A percentile compares a stretch with the other conserved stretches of the same genome.
Evolutionary conservation across 2,888 invertebrate species (phyloP).

Genomic region (Pristionchus japonicus): DNA sequence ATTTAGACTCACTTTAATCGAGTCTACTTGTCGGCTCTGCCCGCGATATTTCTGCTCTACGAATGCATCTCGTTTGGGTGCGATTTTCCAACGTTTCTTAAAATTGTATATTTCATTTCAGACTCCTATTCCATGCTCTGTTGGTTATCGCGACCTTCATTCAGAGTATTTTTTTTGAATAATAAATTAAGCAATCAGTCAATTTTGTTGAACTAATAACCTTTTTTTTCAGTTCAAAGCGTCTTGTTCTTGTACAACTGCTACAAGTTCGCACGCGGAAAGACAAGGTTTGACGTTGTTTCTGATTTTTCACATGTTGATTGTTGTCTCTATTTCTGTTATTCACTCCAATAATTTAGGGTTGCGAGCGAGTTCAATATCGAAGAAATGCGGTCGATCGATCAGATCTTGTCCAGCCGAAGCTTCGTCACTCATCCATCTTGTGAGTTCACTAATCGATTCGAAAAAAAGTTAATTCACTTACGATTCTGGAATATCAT

Average conservation of each 20-base stretch:
- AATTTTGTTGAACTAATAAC: too few relatives aligned
- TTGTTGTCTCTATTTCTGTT: too few relatives aligned
- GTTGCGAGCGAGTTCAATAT: neutral
- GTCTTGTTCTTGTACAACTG: neutral
- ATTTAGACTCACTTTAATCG: neutral
- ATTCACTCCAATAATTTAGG: too few relatives aligned
- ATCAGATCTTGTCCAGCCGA: neutral
- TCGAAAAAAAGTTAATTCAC: too few relatives aligned
- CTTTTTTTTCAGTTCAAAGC: neutral
- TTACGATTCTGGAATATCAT: too few relatives aligned
- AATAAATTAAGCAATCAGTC: neutral
- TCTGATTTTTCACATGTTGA: too few relatives aligned
- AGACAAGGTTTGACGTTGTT: too few relatives aligned
- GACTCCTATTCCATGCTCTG: neutral
- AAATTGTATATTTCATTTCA: neutral
- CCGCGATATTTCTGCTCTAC: neutral
- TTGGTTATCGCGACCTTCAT: neutral
- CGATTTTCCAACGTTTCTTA: neutral
- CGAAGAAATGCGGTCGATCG: neutral
- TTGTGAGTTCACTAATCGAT: too few relatives aligned
- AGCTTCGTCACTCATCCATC: neutral
- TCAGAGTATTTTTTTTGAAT: neutral
- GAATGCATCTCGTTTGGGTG: neutral
- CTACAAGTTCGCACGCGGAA: neutral
- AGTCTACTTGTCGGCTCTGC: neutral